These are phyloP conservation scores for Microplitis demolitor DNA, from an alignment of 1,140 invertebrate genomes.

Conservation along the genomic window DNA sequence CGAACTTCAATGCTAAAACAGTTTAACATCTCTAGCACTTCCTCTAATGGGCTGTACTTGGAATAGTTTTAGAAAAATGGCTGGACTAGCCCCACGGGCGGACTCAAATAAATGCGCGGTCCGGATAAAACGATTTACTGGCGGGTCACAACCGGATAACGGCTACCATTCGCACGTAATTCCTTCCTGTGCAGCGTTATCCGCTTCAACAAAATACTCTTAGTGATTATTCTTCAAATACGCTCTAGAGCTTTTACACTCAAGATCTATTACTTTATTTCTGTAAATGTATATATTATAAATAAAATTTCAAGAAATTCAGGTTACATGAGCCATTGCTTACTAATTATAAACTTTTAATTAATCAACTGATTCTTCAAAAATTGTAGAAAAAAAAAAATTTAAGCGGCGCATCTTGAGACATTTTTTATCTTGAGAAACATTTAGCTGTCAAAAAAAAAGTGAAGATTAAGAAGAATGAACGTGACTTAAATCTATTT, in stretches of 20 bases:
- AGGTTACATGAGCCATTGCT: too few relatives aligned
- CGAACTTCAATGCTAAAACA: slow-evolving; percentile 35
- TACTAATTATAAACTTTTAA: not conserved
- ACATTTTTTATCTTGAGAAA: not conserved
- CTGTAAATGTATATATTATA: not conserved
- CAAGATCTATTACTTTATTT: not conserved
- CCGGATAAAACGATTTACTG: slow-evolving; percentile 54
- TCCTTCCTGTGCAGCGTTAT: slow-evolving; percentile 37
- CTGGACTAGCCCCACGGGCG: slow-evolving; percentile 35
- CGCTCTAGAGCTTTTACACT: not conserved
- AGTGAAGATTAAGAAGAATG: slow-evolving; percentile 38
- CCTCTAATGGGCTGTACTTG: slow-evolving; percentile 47
- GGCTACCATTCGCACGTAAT: slow-evolving; percentile 50
- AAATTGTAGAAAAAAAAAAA: too few relatives aligned
- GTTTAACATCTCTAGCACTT: slow-evolving; percentile 44
- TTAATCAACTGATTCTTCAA: too few relatives aligned
- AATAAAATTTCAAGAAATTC: too few relatives aligned
- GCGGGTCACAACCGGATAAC: slow-evolving; percentile 44
- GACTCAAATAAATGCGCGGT: slow-evolving; percentile 49
- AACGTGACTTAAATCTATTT: slow-evolving; percentile 45
- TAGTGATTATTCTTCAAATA: slow-evolving; percentile 10
- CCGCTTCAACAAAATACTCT: slow-evolving; percentile 24
- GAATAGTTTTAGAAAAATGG: slow-evolving; percentile 54
- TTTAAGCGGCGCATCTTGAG: not conserved
- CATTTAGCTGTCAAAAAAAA: slow-evolving; percentile 33